Percentiles rank a stretch among this genome's conserved stretches.
Conservation (phyloP, 2,797 vertebrate genomes). For the Hafferia zeledoni region DNA sequence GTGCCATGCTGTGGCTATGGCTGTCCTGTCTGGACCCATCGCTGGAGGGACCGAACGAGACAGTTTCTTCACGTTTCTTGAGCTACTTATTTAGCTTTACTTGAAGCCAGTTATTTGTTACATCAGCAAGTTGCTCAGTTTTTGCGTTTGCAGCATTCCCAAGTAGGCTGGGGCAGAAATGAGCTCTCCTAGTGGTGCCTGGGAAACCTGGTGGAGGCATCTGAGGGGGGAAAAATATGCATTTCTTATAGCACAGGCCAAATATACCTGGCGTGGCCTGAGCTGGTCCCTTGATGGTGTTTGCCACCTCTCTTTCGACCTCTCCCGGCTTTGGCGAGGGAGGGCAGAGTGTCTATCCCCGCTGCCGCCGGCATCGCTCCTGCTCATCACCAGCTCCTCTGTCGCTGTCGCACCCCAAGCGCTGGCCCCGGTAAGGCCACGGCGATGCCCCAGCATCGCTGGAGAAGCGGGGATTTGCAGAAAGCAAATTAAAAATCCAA, state of each 20-base stretch:
- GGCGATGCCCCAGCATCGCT: not conserved
- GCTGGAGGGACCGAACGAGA: not conserved
- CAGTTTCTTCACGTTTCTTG: not conserved
- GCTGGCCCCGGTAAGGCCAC: rapidly evolving
- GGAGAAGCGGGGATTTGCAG: not conserved
- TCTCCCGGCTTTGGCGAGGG: rapidly evolving
- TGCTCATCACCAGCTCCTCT: not conserved
- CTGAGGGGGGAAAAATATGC: rapidly evolving
- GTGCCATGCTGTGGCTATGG: not conserved
- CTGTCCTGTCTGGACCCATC: rapidly evolving
- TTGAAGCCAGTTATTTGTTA: not conserved
- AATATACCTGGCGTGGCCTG: not conserved
- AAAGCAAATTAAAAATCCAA: not conserved
- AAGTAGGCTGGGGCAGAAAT: not conserved
- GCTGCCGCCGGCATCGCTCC: not conserved
- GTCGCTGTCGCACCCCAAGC: rapidly evolving
- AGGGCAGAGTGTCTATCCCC: not conserved
- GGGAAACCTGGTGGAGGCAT: rapidly evolving
- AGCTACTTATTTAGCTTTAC: not conserved
- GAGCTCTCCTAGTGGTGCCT: not conserved
- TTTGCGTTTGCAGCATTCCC: not conserved
- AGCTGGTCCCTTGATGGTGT: not conserved
- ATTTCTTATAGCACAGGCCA: not conserved
- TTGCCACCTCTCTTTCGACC: not conserved
- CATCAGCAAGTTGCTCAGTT: not conserved